Base-by-base conservation (phyloP, 92 coral and sea anemone species). In the Phenganax stokvisi region DNA sequence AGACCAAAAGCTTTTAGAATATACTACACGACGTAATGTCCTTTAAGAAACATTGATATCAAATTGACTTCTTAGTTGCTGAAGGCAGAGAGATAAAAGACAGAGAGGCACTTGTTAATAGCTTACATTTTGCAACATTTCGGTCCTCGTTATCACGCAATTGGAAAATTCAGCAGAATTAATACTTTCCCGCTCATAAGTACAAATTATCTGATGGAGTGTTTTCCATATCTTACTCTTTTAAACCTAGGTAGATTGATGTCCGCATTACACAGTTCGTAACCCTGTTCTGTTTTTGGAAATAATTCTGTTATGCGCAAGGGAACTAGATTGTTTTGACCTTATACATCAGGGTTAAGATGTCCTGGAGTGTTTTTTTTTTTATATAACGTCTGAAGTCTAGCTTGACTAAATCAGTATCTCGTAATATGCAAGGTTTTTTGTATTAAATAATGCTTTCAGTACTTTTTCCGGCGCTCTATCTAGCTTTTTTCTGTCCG, bases 391-490 rank as follows among this genome's bases (percentile, higher is more conserved):
- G 78, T 73, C 59, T 54, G 78, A 52, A 73, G 59, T 73, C 51
- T 73, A 28, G 78, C 64, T 76, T 65, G 61, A 10, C 81, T 44
- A 28, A 73, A 20, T 20, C 25, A 20, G 25, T 20, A 20, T 20
- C 25, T 20, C 25, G 25, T 20, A 20, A 20, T 20, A 20, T 20
- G 25, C 25, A 20, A 20, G 25, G 25, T 20, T 20, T 20, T 20
- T 20, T 20, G 56, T 57, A 12, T 73, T 73, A 44, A 73, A 73
- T 20, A 73, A 54, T 44, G 56, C 78, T 37, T 57, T 73, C 29
- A 73, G 10, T 12, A 30, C 53, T 44, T 73, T 73, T 73, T 73
- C 78, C 56, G 30, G 78, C 51, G 51, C 58, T 73, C 78, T 73
- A 30, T 73, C 78, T 6, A 73, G 10, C 51, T 73, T 73, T 0